Conservation (phyloP, 1,140 invertebrate species). For the Tenebrio molitor region DNA sequence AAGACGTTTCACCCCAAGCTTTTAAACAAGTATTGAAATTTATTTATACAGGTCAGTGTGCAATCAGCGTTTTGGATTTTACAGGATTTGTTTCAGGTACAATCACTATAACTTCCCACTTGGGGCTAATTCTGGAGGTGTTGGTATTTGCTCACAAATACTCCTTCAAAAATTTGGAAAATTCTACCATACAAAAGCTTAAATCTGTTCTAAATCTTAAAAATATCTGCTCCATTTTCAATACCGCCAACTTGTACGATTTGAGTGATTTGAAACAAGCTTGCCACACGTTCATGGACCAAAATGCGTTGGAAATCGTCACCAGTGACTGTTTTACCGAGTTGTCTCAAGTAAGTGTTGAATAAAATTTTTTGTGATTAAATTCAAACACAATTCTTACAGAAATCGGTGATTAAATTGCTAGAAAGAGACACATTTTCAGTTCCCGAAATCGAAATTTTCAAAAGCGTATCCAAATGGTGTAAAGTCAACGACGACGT, state of each 20-base stretch:
- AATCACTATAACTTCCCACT: neutral
- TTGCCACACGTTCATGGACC: neutral
- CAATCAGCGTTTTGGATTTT: neutral
- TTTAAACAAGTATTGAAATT: slow-evolving; percentile 92
- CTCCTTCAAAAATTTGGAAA: neutral
- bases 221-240: neutral
- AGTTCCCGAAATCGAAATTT: slow-evolving; percentile 2
- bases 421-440: neutral
- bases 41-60: slow-evolving; percentile 83
- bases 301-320: neutral
- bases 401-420: neutral
- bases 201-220: neutral
- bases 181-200: neutral
- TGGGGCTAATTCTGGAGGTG: neutral
- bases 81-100: slow-evolving; percentile 51
- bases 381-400: neutral
- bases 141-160: neutral
- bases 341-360: neutral
- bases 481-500: neutral
- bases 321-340: neutral
- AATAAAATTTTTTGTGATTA: neutral
- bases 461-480: slow-evolving; percentile 4
- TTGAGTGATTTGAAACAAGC: neutral
- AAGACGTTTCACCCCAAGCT: slow-evolving; percentile 82
- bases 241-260: neutral